phyloP scores from a whole-genome alignment of 2,113 vertebrate genomes.

The Hydrolagus affinis region DNA sequence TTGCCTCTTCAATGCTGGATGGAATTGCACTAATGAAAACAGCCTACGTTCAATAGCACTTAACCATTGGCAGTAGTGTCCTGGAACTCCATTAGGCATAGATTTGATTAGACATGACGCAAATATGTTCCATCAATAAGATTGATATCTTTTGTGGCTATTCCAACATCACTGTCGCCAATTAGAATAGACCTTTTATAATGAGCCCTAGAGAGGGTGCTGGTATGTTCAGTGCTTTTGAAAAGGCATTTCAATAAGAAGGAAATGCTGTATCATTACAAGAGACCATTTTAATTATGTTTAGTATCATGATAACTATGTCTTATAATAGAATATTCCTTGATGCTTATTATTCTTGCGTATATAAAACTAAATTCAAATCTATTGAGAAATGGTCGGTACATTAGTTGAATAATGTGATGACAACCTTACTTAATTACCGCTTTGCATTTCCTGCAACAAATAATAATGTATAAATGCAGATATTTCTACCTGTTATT shows the following conservation, averaged over 20 bases:
- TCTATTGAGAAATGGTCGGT: too few relatives aligned
- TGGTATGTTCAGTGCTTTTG: not conserved
- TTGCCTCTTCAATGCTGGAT: not conserved
- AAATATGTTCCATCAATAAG: not conserved
- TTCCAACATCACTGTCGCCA: not conserved
- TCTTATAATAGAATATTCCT: too few relatives aligned
- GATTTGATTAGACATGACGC: constrained; percentile 11
- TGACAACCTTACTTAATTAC: too few relatives aligned
- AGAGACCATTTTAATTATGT: too few relatives aligned
- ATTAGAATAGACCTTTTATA: not conserved
- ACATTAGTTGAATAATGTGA: too few relatives aligned
- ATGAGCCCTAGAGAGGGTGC: not conserved
- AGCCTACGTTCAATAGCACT: not conserved
- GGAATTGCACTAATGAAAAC: not conserved
- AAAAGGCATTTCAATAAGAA: constrained; percentile 6
- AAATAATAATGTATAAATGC: too few relatives aligned
- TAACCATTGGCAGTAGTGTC: not conserved
- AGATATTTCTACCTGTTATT: too few relatives aligned
- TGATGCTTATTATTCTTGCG: too few relatives aligned
- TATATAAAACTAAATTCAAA: too few relatives aligned
- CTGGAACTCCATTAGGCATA: not conserved
- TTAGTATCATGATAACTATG: too few relatives aligned
- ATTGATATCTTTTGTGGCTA: not conserved
- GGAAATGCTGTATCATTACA: not conserved
- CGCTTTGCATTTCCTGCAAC: too few relatives aligned